phyloP scores from a whole-genome alignment of 1,140 invertebrate genomes.

The Drosophila serrata region DNA sequence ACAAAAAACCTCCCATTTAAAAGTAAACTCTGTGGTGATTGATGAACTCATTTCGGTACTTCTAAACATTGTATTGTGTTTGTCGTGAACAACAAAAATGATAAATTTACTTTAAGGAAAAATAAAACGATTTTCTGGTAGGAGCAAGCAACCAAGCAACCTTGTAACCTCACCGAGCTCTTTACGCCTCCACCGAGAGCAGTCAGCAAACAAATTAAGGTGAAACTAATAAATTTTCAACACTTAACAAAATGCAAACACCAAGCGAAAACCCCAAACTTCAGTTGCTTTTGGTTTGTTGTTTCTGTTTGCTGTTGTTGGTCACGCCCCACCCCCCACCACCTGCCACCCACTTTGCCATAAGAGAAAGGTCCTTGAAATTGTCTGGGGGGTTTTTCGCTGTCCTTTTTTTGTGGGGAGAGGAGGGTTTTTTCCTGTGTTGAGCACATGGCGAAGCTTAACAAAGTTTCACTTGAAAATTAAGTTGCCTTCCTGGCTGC shows the following conservation, averaged over 20 bases:
- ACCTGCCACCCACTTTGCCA: neutral
- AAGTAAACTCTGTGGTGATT: slow-evolving; percentile 5
- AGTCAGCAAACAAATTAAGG: slow-evolving; percentile 44
- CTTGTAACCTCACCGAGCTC: neutral
- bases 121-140: slow-evolving; percentile 17
- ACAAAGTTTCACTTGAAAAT: slow-evolving; percentile 78
- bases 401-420: slow-evolving; percentile 37
- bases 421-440: slow-evolving; percentile 17
- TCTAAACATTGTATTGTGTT: slow-evolving; percentile 10
- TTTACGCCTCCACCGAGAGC: slow-evolving; percentile 11
- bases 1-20: neutral
- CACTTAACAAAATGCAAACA: slow-evolving; percentile 60
- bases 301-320: slow-evolving; percentile 28
- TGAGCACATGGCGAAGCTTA: slow-evolving; percentile 69
- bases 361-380: slow-evolving; percentile 59
- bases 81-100: slow-evolving; percentile 39
- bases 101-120: slow-evolving; percentile 35
- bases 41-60: slow-evolving; percentile 1
- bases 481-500: slow-evolving; percentile 73
- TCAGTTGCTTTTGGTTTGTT: slow-evolving; percentile 19
- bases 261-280: slow-evolving; percentile 38
- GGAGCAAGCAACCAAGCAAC: neutral
- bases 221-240: slow-evolving; percentile 56
- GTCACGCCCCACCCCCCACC: neutral
- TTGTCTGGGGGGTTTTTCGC: slow-evolving; percentile 45